Evolutionary conservation across 2,113 vertebrate genomes (phyloP).

Genomic region (Patagioenas fasciata): DNA sequence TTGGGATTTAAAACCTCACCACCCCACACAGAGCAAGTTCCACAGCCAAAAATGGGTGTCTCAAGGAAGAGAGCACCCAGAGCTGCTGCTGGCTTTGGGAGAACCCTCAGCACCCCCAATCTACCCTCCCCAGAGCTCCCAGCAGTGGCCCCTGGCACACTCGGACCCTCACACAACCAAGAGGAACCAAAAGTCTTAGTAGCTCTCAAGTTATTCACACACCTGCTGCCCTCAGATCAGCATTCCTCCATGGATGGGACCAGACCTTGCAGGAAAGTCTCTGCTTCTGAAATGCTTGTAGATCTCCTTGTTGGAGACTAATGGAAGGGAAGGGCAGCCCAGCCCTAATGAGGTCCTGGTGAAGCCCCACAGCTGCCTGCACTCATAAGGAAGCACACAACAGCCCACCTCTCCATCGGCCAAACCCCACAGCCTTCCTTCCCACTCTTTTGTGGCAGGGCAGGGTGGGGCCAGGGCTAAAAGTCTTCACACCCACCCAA

Average conservation of each 20-base stretch:
- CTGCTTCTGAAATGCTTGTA: fast-evolving
- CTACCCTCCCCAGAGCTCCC: not conserved
- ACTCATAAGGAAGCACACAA: not conserved
- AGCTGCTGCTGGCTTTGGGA: not conserved
- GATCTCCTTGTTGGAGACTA: not conserved
- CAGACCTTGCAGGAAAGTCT: fast-evolving
- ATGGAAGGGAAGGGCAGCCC: fast-evolving
- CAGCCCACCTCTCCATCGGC: fast-evolving
- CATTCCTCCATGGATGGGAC: fast-evolving
- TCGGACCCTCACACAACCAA: not conserved
- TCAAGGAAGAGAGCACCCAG: not conserved
- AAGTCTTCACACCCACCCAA: not conserved
- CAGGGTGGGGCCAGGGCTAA: not conserved
- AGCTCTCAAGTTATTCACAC: not conserved
- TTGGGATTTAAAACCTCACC: not conserved
- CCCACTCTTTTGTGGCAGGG: not conserved
- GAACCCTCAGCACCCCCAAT: not conserved
- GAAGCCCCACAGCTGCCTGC: not conserved
- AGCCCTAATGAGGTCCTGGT: fast-evolving
- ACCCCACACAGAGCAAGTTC: not conserved
- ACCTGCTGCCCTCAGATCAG: not conserved
- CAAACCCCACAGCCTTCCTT: fast-evolving
- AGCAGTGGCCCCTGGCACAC: fast-evolving
- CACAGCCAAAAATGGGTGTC: fast-evolving
- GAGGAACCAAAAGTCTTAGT: fast-evolving